Evolutionary conservation across 2,113 vertebrate genomes (phyloP).

Genomic region (Crotalus viridis): DNA sequence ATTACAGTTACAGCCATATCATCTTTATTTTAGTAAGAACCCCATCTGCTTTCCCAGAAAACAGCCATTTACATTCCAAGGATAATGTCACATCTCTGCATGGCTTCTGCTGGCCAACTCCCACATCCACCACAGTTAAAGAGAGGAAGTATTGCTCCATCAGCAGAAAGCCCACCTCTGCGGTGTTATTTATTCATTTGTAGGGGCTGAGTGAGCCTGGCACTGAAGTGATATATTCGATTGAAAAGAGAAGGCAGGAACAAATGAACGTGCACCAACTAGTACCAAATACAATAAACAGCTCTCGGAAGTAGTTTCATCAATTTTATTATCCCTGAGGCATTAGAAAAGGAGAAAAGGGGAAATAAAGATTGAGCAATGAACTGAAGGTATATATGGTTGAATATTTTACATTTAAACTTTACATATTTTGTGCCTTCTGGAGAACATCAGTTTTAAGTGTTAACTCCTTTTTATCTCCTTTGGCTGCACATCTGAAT

Average conservation of each 20-base stretch:
- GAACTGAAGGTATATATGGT: background rate
- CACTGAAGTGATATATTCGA: conserved; percentile 26
- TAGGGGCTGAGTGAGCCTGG: conserved; percentile 38
- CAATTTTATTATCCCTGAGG: conserved; percentile 62
- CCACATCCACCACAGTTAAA: background rate
- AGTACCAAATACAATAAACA: conserved; percentile 59
- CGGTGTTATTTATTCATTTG: conserved; percentile 36
- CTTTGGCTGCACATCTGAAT: background rate
- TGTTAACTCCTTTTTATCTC: conserved; percentile 14
- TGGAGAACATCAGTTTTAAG: conserved; percentile 30
- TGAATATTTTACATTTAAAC: background rate
- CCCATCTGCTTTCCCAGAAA: background rate
- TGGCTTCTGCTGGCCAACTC: background rate
- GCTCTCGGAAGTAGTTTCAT: conserved; percentile 60
- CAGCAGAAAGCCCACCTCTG: background rate
- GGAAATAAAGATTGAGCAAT: conserved; percentile 4
- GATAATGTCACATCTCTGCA: background rate
- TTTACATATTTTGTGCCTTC: background rate
- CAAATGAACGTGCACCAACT: conserved; percentile 46
- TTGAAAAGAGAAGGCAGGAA: conserved; percentile 28
- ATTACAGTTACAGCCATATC: background rate
- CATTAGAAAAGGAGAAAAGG: conserved; percentile 25
- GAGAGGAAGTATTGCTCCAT: background rate
- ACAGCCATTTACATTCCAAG: background rate
- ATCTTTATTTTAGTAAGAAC: background rate